Evolutionary conservation across 2,113 vertebrate species (phyloP), one percentile per base, ranked within the genome.

Genomic region (Caranx ignobilis): DNA sequence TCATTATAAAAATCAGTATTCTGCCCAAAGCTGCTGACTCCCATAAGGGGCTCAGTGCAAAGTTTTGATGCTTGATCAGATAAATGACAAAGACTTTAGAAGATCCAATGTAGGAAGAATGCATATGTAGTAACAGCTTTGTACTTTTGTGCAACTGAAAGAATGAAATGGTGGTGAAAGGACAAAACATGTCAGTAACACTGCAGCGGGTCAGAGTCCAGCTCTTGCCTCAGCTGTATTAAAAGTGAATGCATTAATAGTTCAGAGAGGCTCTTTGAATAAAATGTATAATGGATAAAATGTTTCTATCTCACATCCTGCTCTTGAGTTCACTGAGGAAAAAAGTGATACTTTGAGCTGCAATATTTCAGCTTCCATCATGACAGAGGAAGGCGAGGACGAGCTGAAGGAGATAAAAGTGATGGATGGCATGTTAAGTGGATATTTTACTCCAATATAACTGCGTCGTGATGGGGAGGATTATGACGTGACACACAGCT

Each of bases 361-460:
- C 43, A 75, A 67, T 69, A 35, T 84, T 89, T 85, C 39, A 75
- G 75, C 83, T 90, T 79, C 71, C 57, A 41, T 68, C 45, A 59
- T 59, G 87, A 79, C 77, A 71, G 56, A 61, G 31, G 76, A 79
- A 69, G 81, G 32, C 50, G 62, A 83, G 73, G 66, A 79, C 67
- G 69, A 52, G 63, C 86, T 69, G 79, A 71, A 60, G 56, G 61
- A 92, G 90, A 91, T 88, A 88, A 87, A 77, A 65, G 50, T 93
- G 90, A 94, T 86, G 86, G 90, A 93, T 82, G 59, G 90, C 79
- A 87, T 88, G 78, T 79, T 91, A 87, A 94, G 91, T 91, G 88
- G 85, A 87, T 92, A 84, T 92, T 91, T 90, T 81, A 84, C 85
- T 79, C 45, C 73, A 71, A 79, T 80, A 83, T 83, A 87, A 90